Evolutionary conservation across 1,140 invertebrate species (phyloP), one percentile per base, ranked within the genome.

Genomic region (Nomia melanderi): DNA sequence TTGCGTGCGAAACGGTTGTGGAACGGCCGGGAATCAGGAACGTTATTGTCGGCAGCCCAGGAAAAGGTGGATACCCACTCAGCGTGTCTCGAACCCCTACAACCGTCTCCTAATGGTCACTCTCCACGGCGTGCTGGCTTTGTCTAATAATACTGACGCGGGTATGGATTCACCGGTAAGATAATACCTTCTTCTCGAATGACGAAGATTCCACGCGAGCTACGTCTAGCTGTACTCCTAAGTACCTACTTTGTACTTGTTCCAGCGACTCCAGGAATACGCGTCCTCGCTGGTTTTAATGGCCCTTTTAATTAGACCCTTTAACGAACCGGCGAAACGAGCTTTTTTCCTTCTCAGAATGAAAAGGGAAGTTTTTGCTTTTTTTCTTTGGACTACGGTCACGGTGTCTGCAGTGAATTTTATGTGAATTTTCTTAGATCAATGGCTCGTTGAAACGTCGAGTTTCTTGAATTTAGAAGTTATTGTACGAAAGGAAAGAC

Each of bases 61-160:
- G 77, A 80, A 84, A 83, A 79, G 82, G 77, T 84, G 71, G 70
- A 60, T 70, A 75, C 17, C 50, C 64, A 54, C 29, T 50, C 56
- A 25, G 25, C 59, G 33, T 79, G 14, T 36, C 44, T 31, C 75
- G 64, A 50, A 50, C 59, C 56, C 44, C 71, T 71, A 47, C 66
- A 63, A 66, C 66, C 72, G 47, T 27, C 70, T 50, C 47, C 36
- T 59, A 70, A 78, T 73, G 50, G 47, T 82, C 44, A 62, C 74
- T 78, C 77, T 75, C 36, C 27, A 70, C 36, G 33, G 59, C 47
- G 27, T 20, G 47, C 70, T 74, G 50, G 50, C 64, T 74, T 82
- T 66, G 59, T 66, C 70, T 64, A 56, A 78, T 78, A 78, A 83
- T 74, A 73, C 70, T 69, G 65, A 77, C 66, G 56, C 39, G 25